phyloP scores from a whole-genome alignment of 1,140 invertebrate genomes.

The Copidosoma floridanum region DNA sequence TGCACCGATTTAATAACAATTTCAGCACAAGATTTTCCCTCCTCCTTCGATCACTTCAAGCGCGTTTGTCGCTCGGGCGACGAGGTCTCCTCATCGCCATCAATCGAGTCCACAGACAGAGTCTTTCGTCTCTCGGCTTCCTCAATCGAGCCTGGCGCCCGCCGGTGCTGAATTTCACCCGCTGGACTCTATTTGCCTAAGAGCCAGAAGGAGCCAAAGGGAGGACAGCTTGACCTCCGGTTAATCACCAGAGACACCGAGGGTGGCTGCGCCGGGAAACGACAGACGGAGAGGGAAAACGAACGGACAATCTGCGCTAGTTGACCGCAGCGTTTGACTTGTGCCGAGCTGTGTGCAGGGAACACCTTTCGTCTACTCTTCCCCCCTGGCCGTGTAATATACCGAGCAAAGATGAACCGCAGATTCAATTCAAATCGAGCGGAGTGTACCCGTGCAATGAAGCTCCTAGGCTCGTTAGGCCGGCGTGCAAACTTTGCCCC shows the following conservation, averaged over 20 bases:
- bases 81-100: conserved; percentile 2
- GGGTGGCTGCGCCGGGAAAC: conserved; percentile 14
- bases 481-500: not conserved
- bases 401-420: conserved; percentile 23
- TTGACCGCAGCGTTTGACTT: conserved; percentile 46
- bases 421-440: conserved; percentile 29
- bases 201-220: no score
- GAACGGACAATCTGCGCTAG: conserved; percentile 46
- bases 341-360: not conserved
- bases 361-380: no score
- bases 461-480: not conserved
- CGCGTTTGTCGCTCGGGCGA: conserved; percentile 16
- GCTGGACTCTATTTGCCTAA: conserved; percentile 39
- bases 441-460: no score
- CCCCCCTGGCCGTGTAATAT: conserved; percentile 1
- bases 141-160: conserved; percentile 50
- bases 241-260: conserved; percentile 54
- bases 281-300: not conserved
- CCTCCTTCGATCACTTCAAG: conserved; percentile 19
- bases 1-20: no score
- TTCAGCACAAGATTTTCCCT: no score
- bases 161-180: conserved; percentile 46
- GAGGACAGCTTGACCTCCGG: conserved; percentile 50
- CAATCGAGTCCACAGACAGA: conserved; percentile 12
- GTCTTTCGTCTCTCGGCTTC: not conserved